Percentiles rank a stretch among this genome's conserved stretches.
Evolutionary conservation across 1,140 invertebrate genomes (phyloP).

Genomic region (Drosophila parvula): DNA sequence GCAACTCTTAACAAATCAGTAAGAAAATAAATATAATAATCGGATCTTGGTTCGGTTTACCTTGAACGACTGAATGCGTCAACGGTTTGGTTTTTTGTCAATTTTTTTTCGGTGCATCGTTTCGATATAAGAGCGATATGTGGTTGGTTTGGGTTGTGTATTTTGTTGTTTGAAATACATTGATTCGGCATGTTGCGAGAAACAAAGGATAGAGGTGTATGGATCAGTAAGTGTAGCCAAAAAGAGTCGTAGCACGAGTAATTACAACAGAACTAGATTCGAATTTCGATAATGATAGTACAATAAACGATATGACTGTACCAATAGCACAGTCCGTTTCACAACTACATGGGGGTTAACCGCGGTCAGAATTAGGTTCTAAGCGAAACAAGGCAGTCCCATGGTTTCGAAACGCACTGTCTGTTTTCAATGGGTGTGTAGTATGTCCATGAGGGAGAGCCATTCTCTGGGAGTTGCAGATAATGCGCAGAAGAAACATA

Average conservation of each 20-base stretch:
- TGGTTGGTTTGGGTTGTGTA: slow-evolving; percentile 31
- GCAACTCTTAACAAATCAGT: slow-evolving; percentile 23
- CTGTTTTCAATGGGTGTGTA: slow-evolving; percentile 18
- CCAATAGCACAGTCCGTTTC: slow-evolving; percentile 23
- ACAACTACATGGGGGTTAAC: neutral
- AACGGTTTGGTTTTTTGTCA: slow-evolving; percentile 35
- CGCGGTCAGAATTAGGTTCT: neutral
- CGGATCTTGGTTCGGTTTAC: slow-evolving; percentile 50
- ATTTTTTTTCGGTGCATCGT: slow-evolving; percentile 52
- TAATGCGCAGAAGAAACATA: slow-evolving; percentile 27
- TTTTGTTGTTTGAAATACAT: slow-evolving; percentile 39
- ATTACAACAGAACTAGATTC: slow-evolving; percentile 42
- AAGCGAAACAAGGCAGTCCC: neutral
- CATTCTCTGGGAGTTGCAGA: slow-evolving; percentile 23
- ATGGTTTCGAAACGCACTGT: slow-evolving; percentile 20
- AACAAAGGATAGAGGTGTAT: slow-evolving; percentile 70
- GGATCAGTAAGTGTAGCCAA: slow-evolving; percentile 60
- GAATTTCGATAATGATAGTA: slow-evolving; percentile 33
- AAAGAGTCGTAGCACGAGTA: slow-evolving; percentile 21
- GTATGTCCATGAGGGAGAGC: slow-evolving; percentile 42
- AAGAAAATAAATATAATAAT: slow-evolving; percentile 10
- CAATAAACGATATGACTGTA: slow-evolving; percentile 10
- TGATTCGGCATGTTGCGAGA: slow-evolving; percentile 54
- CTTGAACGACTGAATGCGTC: slow-evolving; percentile 71
- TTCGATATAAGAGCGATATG: slow-evolving; percentile 42